Evolutionary conservation across 2,113 vertebrate genomes (phyloP).

Genomic region (Labrus mixtus): DNA sequence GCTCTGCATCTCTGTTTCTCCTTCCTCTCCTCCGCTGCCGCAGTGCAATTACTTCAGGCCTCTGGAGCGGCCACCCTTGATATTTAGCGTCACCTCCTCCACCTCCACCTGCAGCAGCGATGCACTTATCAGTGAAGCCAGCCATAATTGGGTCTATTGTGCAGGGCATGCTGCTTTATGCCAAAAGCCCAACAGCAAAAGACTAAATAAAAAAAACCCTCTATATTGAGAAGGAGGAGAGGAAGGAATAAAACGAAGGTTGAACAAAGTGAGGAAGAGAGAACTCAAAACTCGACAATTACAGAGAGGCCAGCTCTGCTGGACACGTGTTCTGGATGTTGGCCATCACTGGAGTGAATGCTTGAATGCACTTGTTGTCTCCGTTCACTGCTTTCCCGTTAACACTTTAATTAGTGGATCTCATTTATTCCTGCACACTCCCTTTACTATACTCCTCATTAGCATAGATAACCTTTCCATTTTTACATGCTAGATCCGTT

Average conservation of each 20-base stretch:
- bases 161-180: constrained; percentile 33
- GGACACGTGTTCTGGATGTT: constrained; percentile 25
- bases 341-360: not conserved
- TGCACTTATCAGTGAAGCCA: constrained; percentile 52
- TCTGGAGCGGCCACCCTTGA: constrained; percentile 53
- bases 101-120: constrained; percentile 44
- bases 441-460: constrained; percentile 7
- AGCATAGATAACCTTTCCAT: not conserved
- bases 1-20: constrained; percentile 24
- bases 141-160: constrained; percentile 60
- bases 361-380: constrained; percentile 9
- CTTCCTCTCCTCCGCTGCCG: constrained; percentile 41
- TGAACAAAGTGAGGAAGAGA: not conserved
- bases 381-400: constrained; percentile 3
- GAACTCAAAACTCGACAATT: constrained; percentile 36
- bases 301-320: constrained; percentile 31
- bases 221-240: constrained; percentile 13
- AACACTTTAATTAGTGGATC: constrained; percentile 29
- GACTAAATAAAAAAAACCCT: constrained; percentile 27
- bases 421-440: constrained; percentile 1
- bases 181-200: constrained; percentile 25
- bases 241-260: not conserved
- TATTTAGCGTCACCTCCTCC: constrained; percentile 63
- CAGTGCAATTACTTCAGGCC: constrained; percentile 67
- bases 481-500: not conserved